Evolutionary conservation across 2,113 vertebrate species (phyloP), one percentile per base, ranked within the genome.

Genomic region (Danio rerio): DNA sequence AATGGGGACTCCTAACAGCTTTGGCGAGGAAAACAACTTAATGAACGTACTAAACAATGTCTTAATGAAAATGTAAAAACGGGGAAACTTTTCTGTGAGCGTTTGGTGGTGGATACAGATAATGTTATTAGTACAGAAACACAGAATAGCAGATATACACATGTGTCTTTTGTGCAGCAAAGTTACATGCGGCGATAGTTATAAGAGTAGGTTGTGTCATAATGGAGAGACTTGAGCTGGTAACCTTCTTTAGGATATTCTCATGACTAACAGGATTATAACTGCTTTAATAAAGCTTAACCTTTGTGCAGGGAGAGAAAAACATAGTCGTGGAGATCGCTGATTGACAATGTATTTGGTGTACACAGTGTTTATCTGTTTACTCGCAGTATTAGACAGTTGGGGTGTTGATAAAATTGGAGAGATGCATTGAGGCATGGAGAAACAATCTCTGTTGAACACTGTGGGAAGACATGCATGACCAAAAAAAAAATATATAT

Each of bases 201-300:
- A 1, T 31, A 31, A 31, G 1, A 31, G 3, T 31, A 31, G 31
- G 31, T 31, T 20, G 45, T 59, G 55, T 61, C 11, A 18, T 76
- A 15, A 50, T 53, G 20, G 5, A 42, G 15, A 9, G 21, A 52
- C 5, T 16, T n/a, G 58, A 65, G 20, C 12, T 71, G 56, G 52
- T 72, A 84, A 65, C 45, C 71, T 65, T 75, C 78, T 65, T 75
- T 50, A 61, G 13, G 65, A 65, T 63, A 61, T 81, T 49, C 62
- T n/a, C 5, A 31, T 78, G 80, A 65, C 31, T 70, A 55, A 21
- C 56, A 42, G 84, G 80, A 82, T 85, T 82, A 82, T 56, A 61
- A 50, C 58, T 3, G 20, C 20, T 73, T 56, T 65, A 52, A 78
- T 78, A 61, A 53, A 71, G 61, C 21, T 78, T 78, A 78, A 78